Base-by-base conservation (phyloP, 2,113 vertebrate genomes). In the Prochilodus magdalenae region DNA sequence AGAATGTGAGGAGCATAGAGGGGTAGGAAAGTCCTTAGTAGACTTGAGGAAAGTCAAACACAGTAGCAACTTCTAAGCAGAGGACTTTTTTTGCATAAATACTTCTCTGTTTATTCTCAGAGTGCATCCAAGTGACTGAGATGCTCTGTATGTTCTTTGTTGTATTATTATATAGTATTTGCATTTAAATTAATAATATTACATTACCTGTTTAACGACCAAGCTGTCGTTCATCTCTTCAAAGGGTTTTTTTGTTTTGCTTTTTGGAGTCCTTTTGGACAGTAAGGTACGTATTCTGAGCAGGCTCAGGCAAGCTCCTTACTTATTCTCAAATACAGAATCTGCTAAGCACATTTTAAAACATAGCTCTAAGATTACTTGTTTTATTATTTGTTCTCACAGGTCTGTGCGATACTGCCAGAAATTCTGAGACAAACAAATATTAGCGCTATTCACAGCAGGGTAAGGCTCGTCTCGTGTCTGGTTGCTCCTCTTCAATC, bases 181-280 rank as follows among this genome's bases (percentile, higher is more conserved):
- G n/a, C n/a, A n/a, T n/a, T n/a, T n/a, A n/a, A n/a, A n/a, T n/a
- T n/a, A n/a, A n/a, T 44, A 7, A 5, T 44, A 44, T 44, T 44
- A 8, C 5, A 44, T 10, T 44, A 10, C 20, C 20, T 22, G 0
- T 22, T 55, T 55, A n/a, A 22, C 1, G 3, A n/a, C 26, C 20
- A 49, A 27, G 1, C n/a, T 65, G 12, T 49, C 5, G 6, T 63
- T n/a, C 33, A 24, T n/a, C n/a, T 69, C 36, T 81, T 75, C 69
- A 74, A 55, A 81, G 80, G 80, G 80, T 0, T 81, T 81, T 26
- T 81, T 81, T 69, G 59, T 81, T 44, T 75, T 81, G 51, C 11
- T 81, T 10, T 81, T 81, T 75, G 80, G 72, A n/a, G 27, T 18
- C 29, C 44, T 81, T 12, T 30, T 81, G 73, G 80, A 81, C 29